A percentile compares a stretch with the other conserved stretches of the same genome.
These are phyloP conservation scores for Hypomecis atomaria DNA, from an alignment of 2,888 invertebrate species.

Conservation along the genomic window DNA sequence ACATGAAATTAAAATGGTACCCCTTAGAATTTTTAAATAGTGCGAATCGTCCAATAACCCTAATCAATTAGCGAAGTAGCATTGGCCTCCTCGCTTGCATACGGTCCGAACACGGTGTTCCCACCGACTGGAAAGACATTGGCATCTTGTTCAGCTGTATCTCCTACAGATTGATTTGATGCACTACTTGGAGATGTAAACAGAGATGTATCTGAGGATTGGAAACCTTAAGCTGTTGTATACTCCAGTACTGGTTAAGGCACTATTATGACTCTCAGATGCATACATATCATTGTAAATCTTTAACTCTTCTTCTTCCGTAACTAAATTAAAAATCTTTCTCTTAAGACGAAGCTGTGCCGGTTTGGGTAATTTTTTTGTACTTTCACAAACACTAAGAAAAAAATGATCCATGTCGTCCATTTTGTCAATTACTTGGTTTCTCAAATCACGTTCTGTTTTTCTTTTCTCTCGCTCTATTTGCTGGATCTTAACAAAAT, in stretches of 20 bases:
- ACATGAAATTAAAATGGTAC: conserved; percentile 22
- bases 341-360: conserved; percentile 25
- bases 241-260: conserved; percentile 32
- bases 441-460: conserved; percentile 32
- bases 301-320: conserved; percentile 27
- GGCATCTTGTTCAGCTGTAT: conserved; percentile 19
- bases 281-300: conserved; percentile 32
- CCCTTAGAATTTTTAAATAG: conserved; percentile 19
- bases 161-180: conserved; percentile 26
- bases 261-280: conserved; percentile 32
- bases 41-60: conserved; percentile 11
- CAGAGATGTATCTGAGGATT: too few relatives aligned
- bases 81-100: conserved; percentile 13
- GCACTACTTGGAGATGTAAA: conserved; percentile 26
- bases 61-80: conserved; percentile 21
- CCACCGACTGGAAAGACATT: too few relatives aligned
- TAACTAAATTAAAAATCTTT: conserved; percentile 32
- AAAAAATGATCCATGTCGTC: conserved; percentile 12
- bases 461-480: conserved; percentile 30
- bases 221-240: conserved; percentile 33
- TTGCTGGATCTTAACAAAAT: too few relatives aligned
- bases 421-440: conserved; percentile 30
- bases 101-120: conserved; percentile 21
- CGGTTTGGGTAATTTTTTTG: conserved; percentile 25
- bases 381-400: conserved; percentile 21